Base-by-base conservation (phyloP, 2,113 vertebrate species). In the Pycnonotus jocosus region DNA sequence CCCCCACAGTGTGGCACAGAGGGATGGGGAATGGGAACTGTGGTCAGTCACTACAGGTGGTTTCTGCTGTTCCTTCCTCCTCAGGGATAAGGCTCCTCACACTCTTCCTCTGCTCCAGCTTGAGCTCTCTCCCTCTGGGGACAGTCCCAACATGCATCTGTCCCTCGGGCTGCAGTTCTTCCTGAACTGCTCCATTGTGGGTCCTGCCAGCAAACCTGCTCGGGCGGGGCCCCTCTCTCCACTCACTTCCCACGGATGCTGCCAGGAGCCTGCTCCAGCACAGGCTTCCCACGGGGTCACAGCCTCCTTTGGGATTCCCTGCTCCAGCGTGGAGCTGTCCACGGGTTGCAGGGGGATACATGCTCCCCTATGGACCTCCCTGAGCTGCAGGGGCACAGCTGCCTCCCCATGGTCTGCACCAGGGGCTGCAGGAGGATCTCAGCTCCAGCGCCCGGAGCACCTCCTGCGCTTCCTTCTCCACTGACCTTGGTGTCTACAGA, bases 331-430 rank as follows among this genome's bases (percentile, higher is more conserved):
- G 56, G 33, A 57, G 33, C 15, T 35, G 24, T 35, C 21, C 30
- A 11, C 0, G 8, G 40, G 11, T 4, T 45, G n/a, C 69, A 60
- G 38, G 28, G 7, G 38, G 11, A 22, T 17, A 1, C 15, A 0
- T 17, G 38, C 24, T 51, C 23, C 11, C n/a, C 17, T 21, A 22
- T 3, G 38, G 28, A 20, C 17, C 12, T 12, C 12, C n/a, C 3
- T 2, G 47, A 13, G 33, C 60, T 73, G 44, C 19, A 58, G 60
- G 24, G 14, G 6, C 27, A 44, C 31, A 44, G 31, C 19, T 58
- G 25, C 6, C 44, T 38, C 77, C 1, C 64, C 71, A 17, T 3
- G 31, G 42, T 15, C 37, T 33, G 44, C 5, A 9, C 31, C 33
- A 69, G 3, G 37, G 24, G 65, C 24, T 44, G 25, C 31, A 21